Conservation (phyloP, 2,888 invertebrate genomes). For the Bugula neritina region DNA sequence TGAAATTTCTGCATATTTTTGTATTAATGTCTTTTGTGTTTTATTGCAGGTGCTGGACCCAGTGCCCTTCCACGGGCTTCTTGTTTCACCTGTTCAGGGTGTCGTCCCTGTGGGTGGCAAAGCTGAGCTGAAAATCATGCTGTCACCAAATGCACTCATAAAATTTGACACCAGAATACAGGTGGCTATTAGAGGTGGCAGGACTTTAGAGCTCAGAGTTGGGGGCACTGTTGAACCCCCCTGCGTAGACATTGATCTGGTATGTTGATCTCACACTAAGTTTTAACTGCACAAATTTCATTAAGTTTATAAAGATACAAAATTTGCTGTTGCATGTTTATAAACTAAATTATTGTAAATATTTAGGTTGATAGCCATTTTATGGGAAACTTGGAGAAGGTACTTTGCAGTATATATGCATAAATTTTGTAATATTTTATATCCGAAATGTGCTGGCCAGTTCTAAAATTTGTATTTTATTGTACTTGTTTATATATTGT, state of each 20-base stretch:
- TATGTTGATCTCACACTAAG: constrained; percentile 33
- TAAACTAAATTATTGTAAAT: too few species aligned
- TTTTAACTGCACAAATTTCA: background rate
- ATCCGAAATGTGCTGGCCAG: too few species aligned
- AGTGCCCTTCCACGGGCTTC: constrained; percentile 50
- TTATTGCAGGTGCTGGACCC: constrained; percentile 46
- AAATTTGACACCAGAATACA: constrained; percentile 51
- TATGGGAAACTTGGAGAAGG: too few species aligned
- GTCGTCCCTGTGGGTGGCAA: constrained; percentile 51
- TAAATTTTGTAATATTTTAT: too few species aligned
- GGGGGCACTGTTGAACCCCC: constrained; percentile 53
- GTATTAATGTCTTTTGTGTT: too few species aligned
- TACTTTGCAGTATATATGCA: too few species aligned
- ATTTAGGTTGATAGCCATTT: too few species aligned
- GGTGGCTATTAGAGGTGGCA: constrained; percentile 47
- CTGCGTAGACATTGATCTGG: constrained; percentile 48
- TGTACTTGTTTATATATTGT: too few species aligned
- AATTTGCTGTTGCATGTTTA: too few species aligned
- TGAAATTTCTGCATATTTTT: too few species aligned
- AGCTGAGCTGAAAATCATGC: constrained; percentile 43
- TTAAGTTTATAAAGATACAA: background rate
- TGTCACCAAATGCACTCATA: constrained; percentile 49
- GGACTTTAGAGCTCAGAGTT: constrained; percentile 49
- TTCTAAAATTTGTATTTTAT: too few species aligned
- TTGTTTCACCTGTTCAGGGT: constrained; percentile 47